Conservation (phyloP, 2,797 vertebrate species). For the Arrhamphus sclerolepis region DNA sequence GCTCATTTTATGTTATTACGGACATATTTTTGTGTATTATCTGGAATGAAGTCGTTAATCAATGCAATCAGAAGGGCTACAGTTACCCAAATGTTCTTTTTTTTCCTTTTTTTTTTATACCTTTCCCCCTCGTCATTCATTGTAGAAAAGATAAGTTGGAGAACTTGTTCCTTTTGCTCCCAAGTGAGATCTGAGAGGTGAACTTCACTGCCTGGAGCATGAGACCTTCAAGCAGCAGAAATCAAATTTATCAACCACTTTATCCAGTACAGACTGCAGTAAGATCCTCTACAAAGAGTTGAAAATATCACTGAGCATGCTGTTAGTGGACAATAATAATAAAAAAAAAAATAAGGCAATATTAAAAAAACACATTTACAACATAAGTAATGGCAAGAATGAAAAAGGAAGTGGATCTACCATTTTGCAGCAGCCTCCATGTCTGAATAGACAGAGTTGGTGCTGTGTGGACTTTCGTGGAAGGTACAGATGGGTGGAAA, state of each 20-base stretch:
- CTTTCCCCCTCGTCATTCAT: conserved; percentile 84
- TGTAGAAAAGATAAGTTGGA: conserved; percentile 89
- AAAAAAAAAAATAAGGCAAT: conserved; percentile 10
- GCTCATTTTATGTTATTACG: conserved; percentile 44
- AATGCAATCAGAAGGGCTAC: conserved; percentile 2
- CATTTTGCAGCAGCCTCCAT: conserved; percentile 81
- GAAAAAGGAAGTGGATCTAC: no score
- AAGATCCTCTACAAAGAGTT: conserved; percentile 1
- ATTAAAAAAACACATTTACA: conserved; percentile 21
- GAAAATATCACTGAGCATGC: conserved; percentile 9
- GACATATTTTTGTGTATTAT: conserved; percentile 37
- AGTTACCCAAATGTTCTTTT: conserved; percentile 16
- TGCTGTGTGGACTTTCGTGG: conserved; percentile 82
- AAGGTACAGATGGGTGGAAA: conserved; percentile 87
- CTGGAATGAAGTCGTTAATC: conserved; percentile 33
- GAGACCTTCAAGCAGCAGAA: conserved; percentile 70
- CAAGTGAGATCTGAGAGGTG: conserved; percentile 88
- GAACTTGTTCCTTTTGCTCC: conserved; percentile 91
- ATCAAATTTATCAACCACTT: background rate
- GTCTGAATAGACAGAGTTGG: conserved; percentile 85
- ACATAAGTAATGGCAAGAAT: background rate
- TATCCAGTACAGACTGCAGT: no score
- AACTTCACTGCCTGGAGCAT: conserved; percentile 76
- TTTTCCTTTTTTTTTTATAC: no score
- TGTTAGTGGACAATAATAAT: background rate